Percentiles rank a stretch among this genome's conserved stretches.
Evolutionary conservation across 1,140 invertebrate genomes (phyloP).

Genomic region (Ylistrum balloti): DNA sequence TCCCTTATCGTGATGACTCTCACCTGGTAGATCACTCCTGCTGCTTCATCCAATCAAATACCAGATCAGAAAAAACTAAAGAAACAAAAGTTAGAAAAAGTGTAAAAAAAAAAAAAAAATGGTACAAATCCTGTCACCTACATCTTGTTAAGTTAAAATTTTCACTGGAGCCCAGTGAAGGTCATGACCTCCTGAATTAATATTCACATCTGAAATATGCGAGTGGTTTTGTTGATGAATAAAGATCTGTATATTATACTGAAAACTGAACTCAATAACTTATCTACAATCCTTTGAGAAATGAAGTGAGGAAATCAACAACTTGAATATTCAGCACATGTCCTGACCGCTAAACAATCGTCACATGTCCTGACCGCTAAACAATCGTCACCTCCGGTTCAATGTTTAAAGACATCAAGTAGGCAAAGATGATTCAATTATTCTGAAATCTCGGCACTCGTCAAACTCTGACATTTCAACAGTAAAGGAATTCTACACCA

Average conservation of each 20-base stretch:
- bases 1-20: too few species aligned
- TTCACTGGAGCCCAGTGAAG: too few species aligned
- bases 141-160: too few species aligned
- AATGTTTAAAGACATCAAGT: neutral
- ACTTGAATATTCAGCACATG: neutral
- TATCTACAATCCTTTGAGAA: neutral
- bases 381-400: neutral
- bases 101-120: too few species aligned
- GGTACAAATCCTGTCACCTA: too few species aligned
- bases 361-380: too few species aligned
- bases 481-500: neutral
- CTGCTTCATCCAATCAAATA: too few species aligned
- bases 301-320: neutral
- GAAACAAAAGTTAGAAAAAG: too few species aligned
- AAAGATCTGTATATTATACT: neutral
- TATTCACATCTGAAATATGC: neutral
- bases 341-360: neutral
- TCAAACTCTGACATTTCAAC: neutral
- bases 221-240: neutral
- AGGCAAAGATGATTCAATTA: slow-evolving; percentile 26
- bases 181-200: neutral
- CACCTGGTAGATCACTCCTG: too few species aligned
- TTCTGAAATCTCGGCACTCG: neutral
- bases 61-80: too few species aligned
- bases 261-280: neutral